These are phyloP conservation scores for Graphium colonna DNA, from an alignment of 2,888 invertebrate species.

Conservation along the genomic window DNA sequence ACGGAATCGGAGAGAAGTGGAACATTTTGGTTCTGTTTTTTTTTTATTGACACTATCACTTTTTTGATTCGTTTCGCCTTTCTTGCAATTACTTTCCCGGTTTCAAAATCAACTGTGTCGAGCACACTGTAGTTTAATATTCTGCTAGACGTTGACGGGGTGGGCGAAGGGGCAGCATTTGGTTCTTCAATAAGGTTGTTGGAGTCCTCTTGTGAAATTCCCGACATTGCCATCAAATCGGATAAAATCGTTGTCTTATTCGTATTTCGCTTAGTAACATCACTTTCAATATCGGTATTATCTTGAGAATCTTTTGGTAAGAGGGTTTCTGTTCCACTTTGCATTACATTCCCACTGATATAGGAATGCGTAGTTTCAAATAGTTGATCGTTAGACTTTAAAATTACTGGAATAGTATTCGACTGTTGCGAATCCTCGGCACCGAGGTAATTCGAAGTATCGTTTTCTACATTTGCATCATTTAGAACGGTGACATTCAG, in stretches of 20 bases:
- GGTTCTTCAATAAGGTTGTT: conserved; percentile 6
- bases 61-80: conserved; percentile 40
- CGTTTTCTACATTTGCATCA: too few species aligned
- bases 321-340: conserved; percentile 14
- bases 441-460: too few species aligned
- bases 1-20: conserved; percentile 24
- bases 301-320: not conserved
- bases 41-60: conserved; percentile 58
- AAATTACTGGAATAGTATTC: conserved; percentile 1
- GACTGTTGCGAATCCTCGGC: too few species aligned
- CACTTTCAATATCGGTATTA: not conserved
- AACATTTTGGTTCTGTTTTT: conserved; percentile 26
- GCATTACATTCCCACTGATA: not conserved
- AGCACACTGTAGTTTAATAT: conserved; percentile 6
- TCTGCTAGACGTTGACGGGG: conserved; percentile 11
- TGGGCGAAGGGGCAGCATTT: not conserved
- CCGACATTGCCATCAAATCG: conserved; percentile 74
- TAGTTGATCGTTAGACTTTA: not conserved
- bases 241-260: conserved; percentile 53
- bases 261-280: conserved; percentile 6
- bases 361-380: not conserved
- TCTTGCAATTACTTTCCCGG: not conserved
- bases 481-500: too few species aligned
- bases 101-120: not conserved
- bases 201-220: conserved; percentile 60